Conservation (phyloP, 1,140 invertebrate genomes). For the Paraescarpia echinospica region DNA sequence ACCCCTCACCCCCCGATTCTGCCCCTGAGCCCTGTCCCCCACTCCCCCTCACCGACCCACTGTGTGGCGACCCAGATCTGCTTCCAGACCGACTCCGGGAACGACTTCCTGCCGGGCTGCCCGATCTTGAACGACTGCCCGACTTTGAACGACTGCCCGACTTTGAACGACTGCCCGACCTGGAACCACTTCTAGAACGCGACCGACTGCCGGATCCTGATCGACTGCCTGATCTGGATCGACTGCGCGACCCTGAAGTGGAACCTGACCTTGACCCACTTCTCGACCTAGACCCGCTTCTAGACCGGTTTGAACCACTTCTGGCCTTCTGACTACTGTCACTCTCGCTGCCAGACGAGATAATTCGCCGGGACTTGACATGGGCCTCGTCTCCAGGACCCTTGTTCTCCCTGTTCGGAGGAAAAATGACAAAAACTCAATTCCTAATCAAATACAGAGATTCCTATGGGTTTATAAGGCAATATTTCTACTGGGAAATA, state of each 20-base stretch:
- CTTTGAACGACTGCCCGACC: slow-evolving; percentile 46
- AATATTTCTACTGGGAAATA: not conserved
- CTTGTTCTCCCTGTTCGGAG: not conserved
- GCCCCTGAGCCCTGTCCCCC: not conserved
- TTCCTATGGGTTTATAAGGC: not conserved
- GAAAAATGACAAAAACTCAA: not conserved
- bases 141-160: slow-evolving; percentile 55
- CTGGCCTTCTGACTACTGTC: slow-evolving; percentile 34
- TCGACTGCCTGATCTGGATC: slow-evolving; percentile 29
- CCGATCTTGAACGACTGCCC: slow-evolving; percentile 48
- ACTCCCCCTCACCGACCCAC: not conserved
- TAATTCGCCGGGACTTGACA: slow-evolving; percentile 57
- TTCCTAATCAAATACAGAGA: not conserved
- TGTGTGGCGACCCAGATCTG: slow-evolving; percentile 26
- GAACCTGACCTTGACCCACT: slow-evolving; percentile 51
- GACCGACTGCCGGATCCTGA: slow-evolving; percentile 41
- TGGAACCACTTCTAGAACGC: slow-evolving; percentile 37
- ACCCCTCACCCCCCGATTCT: not conserved
- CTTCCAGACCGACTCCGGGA: slow-evolving; percentile 48
- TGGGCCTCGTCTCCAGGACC: slow-evolving; percentile 41
- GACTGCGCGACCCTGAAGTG: slow-evolving; percentile 26
- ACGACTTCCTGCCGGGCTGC: slow-evolving; percentile 43
- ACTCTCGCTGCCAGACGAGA: slow-evolving; percentile 53
- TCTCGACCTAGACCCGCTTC: slow-evolving; percentile 45
- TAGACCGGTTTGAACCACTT: slow-evolving; percentile 42